Evolutionary conservation across 1,140 invertebrate species (phyloP).

Genomic region (Hypothenemus hampei): DNA sequence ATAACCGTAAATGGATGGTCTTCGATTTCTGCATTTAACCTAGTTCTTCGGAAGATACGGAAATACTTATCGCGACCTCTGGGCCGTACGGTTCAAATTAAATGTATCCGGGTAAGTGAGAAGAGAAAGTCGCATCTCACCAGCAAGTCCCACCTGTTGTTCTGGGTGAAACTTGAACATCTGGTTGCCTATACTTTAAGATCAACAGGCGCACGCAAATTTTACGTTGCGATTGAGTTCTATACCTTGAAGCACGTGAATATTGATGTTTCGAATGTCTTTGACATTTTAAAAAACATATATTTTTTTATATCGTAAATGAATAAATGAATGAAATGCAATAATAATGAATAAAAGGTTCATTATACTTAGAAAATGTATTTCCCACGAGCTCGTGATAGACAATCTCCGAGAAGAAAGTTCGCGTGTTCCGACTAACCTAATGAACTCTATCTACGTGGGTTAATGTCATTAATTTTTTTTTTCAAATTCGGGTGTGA

Average conservation of each 20-base stretch:
- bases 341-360: slow-evolving; percentile 6
- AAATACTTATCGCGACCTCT: slow-evolving; percentile 1
- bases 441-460: slow-evolving; percentile 20
- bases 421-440: slow-evolving; percentile 14
- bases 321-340: not conserved
- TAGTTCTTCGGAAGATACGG: not conserved
- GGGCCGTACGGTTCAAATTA: not conserved
- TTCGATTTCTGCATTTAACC: slow-evolving; percentile 1
- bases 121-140: slow-evolving; percentile 10
- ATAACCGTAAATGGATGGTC: not conserved
- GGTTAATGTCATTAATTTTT: slow-evolving; percentile 3
- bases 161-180: not conserved
- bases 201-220: not conserved
- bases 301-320: too few species aligned
- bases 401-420: slow-evolving; percentile 7
- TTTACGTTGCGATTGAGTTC: too few species aligned
- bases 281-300: not conserved
- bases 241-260: too few species aligned
- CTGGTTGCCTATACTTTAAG: slow-evolving; percentile 7
- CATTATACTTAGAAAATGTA: slow-evolving; percentile 8
- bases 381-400: slow-evolving; percentile 11
- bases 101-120: slow-evolving; percentile 1
- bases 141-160: slow-evolving; percentile 1
- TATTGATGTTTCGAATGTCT: too few species aligned
- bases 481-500: slow-evolving; percentile 10